A percentile compares a stretch with the other conserved stretches of the same genome.
phyloP scores from a whole-genome alignment of 2,888 invertebrate genomes.

The Eremobia ochroleuca region DNA sequence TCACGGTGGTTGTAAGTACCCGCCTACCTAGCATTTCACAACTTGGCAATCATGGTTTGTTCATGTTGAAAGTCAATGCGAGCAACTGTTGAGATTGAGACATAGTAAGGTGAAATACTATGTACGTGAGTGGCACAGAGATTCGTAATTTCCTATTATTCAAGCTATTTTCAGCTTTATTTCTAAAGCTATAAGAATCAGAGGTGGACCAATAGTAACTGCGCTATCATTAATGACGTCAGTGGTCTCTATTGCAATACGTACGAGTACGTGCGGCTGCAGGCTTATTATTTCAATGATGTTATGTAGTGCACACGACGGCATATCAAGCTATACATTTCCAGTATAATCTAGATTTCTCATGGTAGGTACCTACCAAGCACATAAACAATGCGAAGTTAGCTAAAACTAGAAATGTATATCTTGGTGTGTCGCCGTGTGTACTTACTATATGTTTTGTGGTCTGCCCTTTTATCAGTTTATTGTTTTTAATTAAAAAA shows the following conservation, averaged over 20 bases:
- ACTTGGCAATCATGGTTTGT: constrained; percentile 56
- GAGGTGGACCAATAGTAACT: background rate
- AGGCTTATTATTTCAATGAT: constrained; percentile 7
- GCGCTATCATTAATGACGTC: constrained; percentile 45
- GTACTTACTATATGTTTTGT: too few species aligned
- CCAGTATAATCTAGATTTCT: background rate
- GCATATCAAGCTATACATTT: background rate
- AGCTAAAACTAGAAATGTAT: background rate
- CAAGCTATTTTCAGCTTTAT: constrained; percentile 37
- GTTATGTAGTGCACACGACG: background rate
- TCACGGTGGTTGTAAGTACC: constrained; percentile 11
- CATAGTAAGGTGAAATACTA: constrained; percentile 52
- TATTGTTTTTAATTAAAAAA: constrained; percentile 20
- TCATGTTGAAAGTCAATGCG: constrained; percentile 64
- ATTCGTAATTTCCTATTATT: constrained; percentile 18
- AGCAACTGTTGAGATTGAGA: constrained; percentile 60
- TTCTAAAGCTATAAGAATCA: constrained; percentile 7
- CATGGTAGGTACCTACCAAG: background rate
- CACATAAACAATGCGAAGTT: background rate
- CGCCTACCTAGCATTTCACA: constrained; percentile 40
- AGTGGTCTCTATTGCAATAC: constrained; percentile 31
- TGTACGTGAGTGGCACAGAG: constrained; percentile 39
- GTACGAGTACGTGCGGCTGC: background rate
- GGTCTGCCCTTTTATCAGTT: constrained; percentile 9
- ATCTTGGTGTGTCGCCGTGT: too few species aligned